Evolutionary conservation across 2,888 invertebrate species (phyloP).

Genomic region (Hesperia comma): DNA sequence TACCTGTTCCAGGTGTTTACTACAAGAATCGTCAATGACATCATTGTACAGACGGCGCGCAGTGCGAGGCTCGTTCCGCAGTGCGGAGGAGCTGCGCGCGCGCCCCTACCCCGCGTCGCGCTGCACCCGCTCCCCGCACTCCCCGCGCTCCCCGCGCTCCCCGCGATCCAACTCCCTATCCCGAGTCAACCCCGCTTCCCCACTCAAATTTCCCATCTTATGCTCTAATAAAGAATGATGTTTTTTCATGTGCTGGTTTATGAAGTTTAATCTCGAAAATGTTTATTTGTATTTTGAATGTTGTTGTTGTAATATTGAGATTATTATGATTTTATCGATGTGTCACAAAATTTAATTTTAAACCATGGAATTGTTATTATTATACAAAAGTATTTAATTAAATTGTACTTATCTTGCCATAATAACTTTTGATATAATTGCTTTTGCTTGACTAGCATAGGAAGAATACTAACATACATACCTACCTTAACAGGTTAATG

Average conservation of each 20-base stretch:
- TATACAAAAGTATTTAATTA: no score
- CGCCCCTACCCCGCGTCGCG: constrained; percentile 62
- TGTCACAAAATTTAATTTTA: no score
- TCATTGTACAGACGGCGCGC: constrained; percentile 67
- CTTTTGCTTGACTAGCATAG: no score
- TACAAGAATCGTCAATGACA: constrained; percentile 69
- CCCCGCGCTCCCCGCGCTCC: constrained; percentile 50
- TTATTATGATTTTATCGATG: background rate
- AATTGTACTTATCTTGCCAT: no score
- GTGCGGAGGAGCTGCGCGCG: constrained; percentile 69
- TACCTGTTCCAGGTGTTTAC: constrained; percentile 61
- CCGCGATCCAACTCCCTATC: constrained; percentile 67
- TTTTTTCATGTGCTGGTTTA: background rate
- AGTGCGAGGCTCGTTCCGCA: constrained; percentile 65
- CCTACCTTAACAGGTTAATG: no score
- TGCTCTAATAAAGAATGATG: constrained; percentile 44
- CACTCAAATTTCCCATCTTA: constrained; percentile 59
- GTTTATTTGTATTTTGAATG: background rate
- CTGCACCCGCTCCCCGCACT: constrained; percentile 47
- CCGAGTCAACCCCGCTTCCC: constrained; percentile 56
- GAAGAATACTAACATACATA: no score
- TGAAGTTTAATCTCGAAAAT: background rate
- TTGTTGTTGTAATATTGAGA: background rate
- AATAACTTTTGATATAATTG: no score
- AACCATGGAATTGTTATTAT: no score